Evolutionary conservation across 2,888 invertebrate genomes (phyloP).

Genomic region (Sarcophaga subvicina): DNA sequence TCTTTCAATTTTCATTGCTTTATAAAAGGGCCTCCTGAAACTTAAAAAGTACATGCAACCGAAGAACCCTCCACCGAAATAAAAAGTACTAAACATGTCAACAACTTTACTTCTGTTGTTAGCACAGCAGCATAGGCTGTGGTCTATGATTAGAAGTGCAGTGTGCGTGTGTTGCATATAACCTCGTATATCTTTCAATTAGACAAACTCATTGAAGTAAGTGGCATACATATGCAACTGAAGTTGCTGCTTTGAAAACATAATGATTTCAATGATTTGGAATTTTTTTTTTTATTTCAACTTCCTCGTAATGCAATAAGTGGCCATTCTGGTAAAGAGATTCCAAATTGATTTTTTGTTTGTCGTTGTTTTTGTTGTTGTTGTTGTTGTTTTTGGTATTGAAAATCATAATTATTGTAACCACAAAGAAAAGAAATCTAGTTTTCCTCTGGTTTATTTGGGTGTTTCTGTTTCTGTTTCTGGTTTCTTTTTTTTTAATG

Average conservation of each 20-base stretch:
- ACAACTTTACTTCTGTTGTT: neutral
- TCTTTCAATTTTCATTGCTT: no score
- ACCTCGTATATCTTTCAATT: constrained; percentile 65
- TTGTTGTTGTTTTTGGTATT: neutral
- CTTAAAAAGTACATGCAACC: neutral
- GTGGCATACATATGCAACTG: constrained; percentile 24
- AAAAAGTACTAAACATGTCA: neutral
- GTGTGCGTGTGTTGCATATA: neutral
- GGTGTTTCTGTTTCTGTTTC: neutral
- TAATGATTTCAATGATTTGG: neutral
- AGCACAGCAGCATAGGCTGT: neutral
- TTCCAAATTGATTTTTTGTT: neutral
- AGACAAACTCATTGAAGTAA: constrained; percentile 59
- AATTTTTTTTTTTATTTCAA: neutral
- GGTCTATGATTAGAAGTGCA: no score
- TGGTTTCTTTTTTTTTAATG: constrained; percentile 43
- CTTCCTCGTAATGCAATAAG: neutral
- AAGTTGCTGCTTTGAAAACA: neutral
- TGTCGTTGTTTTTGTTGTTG: neutral
- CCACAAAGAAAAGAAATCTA: neutral
- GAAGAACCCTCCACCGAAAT: neutral
- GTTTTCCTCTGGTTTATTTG: neutral
- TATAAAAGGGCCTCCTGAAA: neutral
- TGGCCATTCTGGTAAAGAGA: neutral
- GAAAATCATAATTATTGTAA: neutral